Conservation (phyloP, 2,797 vertebrate genomes). For the Apogon talboti region DNA sequence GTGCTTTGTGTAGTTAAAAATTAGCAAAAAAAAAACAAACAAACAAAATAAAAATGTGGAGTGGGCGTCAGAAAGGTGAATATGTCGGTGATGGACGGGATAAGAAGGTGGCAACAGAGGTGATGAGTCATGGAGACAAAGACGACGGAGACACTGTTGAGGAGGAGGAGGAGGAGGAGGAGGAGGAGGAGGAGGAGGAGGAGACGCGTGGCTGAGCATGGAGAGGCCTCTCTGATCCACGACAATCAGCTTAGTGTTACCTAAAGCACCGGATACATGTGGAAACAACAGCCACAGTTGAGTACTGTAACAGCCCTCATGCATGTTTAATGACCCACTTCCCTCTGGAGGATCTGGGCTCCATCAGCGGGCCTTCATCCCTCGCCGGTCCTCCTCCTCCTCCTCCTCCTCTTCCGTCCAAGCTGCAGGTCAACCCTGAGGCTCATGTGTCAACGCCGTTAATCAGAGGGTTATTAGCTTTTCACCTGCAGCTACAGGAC, state of each 20-base stretch:
- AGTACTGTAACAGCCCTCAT: slow-evolving; percentile 71
- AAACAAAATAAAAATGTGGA: no score
- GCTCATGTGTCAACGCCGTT: slow-evolving; percentile 70
- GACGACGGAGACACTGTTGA: not conserved
- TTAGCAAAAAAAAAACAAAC: no score
- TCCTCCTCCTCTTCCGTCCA: slow-evolving; percentile 28
- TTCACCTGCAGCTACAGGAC: slow-evolving; percentile 19
- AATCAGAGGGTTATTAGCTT: slow-evolving; percentile 36
- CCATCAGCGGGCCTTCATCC: slow-evolving; percentile 41
- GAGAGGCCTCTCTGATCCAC: slow-evolving; percentile 37
- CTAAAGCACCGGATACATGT: slow-evolving; percentile 77
- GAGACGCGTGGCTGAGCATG: slow-evolving; percentile 17
- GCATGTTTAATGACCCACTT: slow-evolving; percentile 77
- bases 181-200: slow-evolving; percentile 6
- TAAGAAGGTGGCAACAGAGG: slow-evolving; percentile 11
- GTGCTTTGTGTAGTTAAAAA: no score
- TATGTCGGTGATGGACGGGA: slow-evolving; percentile 1
- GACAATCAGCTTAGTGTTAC: slow-evolving; percentile 80
- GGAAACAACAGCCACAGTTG: slow-evolving; percentile 78
- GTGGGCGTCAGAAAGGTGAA: slow-evolving; percentile 12
- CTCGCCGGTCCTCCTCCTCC: slow-evolving; percentile 18
- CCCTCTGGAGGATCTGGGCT: slow-evolving; percentile 50
- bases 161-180: not conserved
- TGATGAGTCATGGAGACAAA: not conserved
- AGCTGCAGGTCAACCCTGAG: slow-evolving; percentile 45